phyloP scores from a whole-genome alignment of 2,888 invertebrate genomes.

The Aspidiotus rigidus region DNA sequence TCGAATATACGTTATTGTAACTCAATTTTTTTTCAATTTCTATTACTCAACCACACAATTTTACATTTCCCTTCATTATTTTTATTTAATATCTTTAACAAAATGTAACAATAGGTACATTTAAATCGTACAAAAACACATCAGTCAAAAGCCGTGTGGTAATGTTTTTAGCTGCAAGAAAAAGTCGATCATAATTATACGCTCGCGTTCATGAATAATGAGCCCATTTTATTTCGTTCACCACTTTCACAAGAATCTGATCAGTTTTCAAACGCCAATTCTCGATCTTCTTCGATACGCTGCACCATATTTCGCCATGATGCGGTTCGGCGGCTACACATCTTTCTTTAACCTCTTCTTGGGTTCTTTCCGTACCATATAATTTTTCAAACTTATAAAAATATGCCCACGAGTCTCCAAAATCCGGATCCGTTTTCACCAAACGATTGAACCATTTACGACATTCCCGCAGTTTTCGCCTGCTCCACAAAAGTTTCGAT shows the following conservation, averaged over 20 bases:
- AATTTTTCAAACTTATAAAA: constrained; percentile 92
- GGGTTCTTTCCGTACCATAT: constrained; percentile 82
- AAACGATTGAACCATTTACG: constrained; percentile 97
- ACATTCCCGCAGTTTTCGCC: constrained; percentile 83
- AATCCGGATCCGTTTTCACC: constrained; percentile 92
- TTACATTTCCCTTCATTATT: too few relatives aligned
- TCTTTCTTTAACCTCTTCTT: constrained; percentile 72
- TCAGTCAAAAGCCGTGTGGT: too few relatives aligned
- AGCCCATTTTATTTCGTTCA: constrained; percentile 49
- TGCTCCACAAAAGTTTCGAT: constrained; percentile 94
- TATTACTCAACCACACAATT: too few relatives aligned
- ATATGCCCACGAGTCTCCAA: constrained; percentile 97
- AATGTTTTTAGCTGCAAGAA: too few relatives aligned
- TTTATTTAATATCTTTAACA: too few relatives aligned
- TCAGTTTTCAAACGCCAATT: constrained; percentile 90
- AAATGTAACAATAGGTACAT: too few relatives aligned
- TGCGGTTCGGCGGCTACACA: constrained; percentile 89
- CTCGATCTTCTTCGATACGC: constrained; percentile 78
- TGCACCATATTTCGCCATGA: constrained; percentile 94
- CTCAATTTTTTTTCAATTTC: too few relatives aligned
- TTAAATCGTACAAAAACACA: too few relatives aligned
- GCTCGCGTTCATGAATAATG: too few relatives aligned
- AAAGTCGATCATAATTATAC: too few relatives aligned
- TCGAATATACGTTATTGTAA: too few relatives aligned
- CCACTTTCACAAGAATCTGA: constrained; percentile 72